phyloP scores from a whole-genome alignment of 2,113 vertebrate genomes.

The Petromus typicus region DNA sequence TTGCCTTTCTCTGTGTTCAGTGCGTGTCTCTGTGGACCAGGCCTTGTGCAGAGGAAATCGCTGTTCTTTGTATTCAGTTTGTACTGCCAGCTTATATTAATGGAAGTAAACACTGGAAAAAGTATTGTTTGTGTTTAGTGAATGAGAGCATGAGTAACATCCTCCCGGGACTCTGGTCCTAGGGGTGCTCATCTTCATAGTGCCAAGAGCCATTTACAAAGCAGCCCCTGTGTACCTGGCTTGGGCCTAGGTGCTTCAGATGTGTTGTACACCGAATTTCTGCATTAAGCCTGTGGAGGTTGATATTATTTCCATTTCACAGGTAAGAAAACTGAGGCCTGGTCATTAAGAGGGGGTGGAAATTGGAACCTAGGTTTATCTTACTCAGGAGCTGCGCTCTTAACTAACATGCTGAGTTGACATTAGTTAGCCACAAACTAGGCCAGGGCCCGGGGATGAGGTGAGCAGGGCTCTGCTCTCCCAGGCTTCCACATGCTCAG shows the following conservation, averaged over 20 bases:
- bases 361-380: background rate
- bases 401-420: background rate
- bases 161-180: background rate
- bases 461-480: background rate
- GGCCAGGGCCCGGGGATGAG: background rate
- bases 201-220: background rate
- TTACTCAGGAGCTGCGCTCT: background rate
- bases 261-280: background rate
- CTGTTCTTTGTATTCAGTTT: background rate
- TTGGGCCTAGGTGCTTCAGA: background rate
- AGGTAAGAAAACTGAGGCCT: constrained; percentile 12
- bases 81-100: background rate
- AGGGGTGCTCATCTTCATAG: background rate
- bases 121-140: background rate
- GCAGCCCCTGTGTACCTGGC: background rate
- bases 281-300: background rate
- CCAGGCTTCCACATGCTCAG: background rate
- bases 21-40: background rate
- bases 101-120: background rate
- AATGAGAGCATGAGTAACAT: background rate
- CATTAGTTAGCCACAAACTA: background rate
- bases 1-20: background rate
- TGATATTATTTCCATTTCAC: background rate
- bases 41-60: background rate
- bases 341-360: background rate